Base-by-base conservation (phyloP, 2,888 invertebrate species). In the Aricia artaxerxes region DNA sequence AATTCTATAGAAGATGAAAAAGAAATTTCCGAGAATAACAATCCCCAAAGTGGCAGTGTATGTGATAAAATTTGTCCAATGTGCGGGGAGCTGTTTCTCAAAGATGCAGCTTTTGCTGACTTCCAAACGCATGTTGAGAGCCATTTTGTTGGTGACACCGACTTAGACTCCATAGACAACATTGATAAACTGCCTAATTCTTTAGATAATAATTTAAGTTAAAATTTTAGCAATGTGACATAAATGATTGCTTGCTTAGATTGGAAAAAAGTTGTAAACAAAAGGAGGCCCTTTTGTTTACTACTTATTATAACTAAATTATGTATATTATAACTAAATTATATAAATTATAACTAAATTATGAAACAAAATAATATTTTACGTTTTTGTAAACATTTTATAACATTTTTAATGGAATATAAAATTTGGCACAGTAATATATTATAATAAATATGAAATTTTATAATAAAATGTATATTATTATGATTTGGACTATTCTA, bases 111-210 rank as follows among this genome's bases (percentile, higher is more conserved):
- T 38, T 97, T 97, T 88, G 90, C 95, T 44, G 95, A 95, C 76
- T 97, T 97, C 86, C 96, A 96, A 82, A 92, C 96, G 80, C 97
- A 98, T 90, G 97, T 98, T 49, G 96, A 97, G 88, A 95, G 94
- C 84, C 97, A 97, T 91, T 97, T 97, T 88, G 90, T 95, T 80
- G 95, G 96, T 83, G 96, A 96, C 60, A 88, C 88, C 79, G 95
- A 95, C 80, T 81, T 87, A 9, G 95, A 95, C 84, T 95, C 95
- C 77, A 87, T 95, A 78, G 94, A 95, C 44, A 95, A 95, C 85
- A 95, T 93, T 87, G 95, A 96, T 83, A 91, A 95, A 80, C 86
- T 95, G 81, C 87, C 89, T 80, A 90, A 89, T 84, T 93, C 93
- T 61, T 90, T 91, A 87, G 91, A 92, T 82, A 92, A 82, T 80